These are phyloP conservation scores for Montipora capitata DNA, from an alignment of 92 coral and sea anemone species.

Conservation along the genomic window DNA sequence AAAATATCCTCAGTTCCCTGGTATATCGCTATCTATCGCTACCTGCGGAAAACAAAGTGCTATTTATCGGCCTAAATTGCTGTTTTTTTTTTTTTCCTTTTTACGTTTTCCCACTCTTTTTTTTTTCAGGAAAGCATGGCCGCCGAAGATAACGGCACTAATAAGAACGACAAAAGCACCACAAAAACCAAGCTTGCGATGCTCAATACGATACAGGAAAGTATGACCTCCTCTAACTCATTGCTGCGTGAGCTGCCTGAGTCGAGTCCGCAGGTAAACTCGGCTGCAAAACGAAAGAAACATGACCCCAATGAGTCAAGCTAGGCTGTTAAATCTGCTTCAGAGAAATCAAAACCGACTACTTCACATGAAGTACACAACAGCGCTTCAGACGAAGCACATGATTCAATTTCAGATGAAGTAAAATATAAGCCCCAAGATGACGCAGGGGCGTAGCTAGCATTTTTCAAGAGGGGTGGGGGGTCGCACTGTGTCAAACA, in stretches of 20 bases:
- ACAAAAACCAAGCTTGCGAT: background rate
- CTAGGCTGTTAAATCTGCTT: conserved; percentile 10
- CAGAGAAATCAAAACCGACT: conserved; percentile 44
- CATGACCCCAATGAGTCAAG: background rate
- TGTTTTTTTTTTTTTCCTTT: background rate
- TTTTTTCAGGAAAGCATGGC: background rate
- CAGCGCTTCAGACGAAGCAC: conserved; percentile 17
- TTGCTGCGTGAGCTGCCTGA: background rate
- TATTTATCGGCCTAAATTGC: background rate
- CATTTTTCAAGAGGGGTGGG: too few species aligned
- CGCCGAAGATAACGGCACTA: background rate
- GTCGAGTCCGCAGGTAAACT: background rate
- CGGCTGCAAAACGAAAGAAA: background rate
- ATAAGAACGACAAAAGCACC: background rate
- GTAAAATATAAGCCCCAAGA: conserved; percentile 3
- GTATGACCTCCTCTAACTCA: background rate
- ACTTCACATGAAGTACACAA: conserved; percentile 30
- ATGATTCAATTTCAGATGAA: conserved; percentile 11
- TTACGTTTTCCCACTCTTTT: conserved; percentile 1
- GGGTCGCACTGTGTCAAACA: too few species aligned
- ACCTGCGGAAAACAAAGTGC: too few species aligned
- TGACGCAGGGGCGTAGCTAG: too few species aligned
- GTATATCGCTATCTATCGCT: too few species aligned
- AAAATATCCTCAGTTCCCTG: too few species aligned
- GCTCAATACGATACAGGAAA: background rate